Conservation (phyloP, 2,888 invertebrate genomes). For the Nomada ruficornis region DNA sequence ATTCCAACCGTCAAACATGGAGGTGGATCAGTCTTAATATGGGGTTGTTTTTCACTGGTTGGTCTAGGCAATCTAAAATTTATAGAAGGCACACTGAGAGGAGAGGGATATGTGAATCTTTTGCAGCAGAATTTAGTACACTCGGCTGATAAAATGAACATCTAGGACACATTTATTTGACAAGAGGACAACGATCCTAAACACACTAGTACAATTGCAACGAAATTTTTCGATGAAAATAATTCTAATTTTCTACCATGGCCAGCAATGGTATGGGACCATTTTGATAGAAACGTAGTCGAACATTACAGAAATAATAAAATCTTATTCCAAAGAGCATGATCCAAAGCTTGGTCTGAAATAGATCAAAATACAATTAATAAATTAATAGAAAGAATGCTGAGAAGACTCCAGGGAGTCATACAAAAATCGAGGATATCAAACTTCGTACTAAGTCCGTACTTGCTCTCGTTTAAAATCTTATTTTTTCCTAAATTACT, state of each 20-base stretch:
- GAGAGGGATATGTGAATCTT: conserved; percentile 7
- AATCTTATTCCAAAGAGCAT: background rate
- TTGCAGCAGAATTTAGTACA: background rate
- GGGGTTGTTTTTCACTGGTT: conserved; percentile 1
- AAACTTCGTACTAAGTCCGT: conserved; percentile 4
- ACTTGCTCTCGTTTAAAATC: background rate
- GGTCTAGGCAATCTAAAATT: background rate
- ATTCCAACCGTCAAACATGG: too few species aligned
- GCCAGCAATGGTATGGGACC: background rate
- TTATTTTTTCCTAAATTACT: background rate
- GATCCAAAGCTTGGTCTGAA: background rate
- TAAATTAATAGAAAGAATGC: background rate
- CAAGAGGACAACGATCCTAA: conserved; percentile 13
- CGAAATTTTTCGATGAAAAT: too few species aligned
- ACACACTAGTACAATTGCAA: background rate
- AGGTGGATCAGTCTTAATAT: background rate
- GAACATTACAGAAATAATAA: background rate
- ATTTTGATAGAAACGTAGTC: background rate
- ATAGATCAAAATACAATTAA: background rate
- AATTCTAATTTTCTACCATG: too few species aligned
- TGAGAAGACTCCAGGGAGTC: background rate
- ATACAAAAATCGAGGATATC: background rate
- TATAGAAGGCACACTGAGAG: background rate
- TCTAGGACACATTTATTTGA: background rate
- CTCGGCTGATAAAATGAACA: background rate